phyloP scores from a whole-genome alignment of 2,888 invertebrate genomes.

The Drosophila helvetica region DNA sequence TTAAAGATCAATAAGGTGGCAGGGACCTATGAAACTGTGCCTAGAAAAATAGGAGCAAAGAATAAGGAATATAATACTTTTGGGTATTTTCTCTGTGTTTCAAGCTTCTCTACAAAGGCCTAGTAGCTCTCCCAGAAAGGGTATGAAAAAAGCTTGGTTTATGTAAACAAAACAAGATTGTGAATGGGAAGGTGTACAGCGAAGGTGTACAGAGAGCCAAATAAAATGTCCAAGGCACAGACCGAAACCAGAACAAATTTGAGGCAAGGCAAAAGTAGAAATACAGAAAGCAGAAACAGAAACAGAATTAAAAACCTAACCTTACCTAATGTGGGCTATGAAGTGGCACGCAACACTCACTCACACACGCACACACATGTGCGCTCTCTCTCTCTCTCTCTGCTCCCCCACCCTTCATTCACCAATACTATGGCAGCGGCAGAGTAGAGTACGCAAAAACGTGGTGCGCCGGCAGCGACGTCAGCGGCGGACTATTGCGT shows the following conservation, averaged over 20 bases:
- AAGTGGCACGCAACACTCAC: constrained; percentile 50
- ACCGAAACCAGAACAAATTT: constrained; percentile 39
- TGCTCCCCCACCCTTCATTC: constrained; percentile 2
- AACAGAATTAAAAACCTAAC: constrained; percentile 78
- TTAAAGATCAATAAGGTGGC: too few relatives aligned
- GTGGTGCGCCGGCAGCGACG: constrained; percentile 52
- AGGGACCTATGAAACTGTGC: too few relatives aligned
- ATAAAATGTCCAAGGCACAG: constrained; percentile 34
- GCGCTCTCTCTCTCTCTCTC: constrained; percentile 9
- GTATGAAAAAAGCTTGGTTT: constrained; percentile 44
- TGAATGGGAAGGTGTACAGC: constrained; percentile 16
- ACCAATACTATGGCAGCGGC: constrained; percentile 4
- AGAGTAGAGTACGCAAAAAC: constrained; percentile 56
- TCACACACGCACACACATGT: constrained; percentile 13
- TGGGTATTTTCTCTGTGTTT: not conserved
- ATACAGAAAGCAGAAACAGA: constrained; percentile 65
- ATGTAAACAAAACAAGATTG: constrained; percentile 66
- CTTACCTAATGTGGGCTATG: constrained; percentile 79
- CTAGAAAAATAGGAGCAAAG: too few relatives aligned
- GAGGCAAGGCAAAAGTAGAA: constrained; percentile 57
- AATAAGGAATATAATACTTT: not conserved
- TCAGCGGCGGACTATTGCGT: constrained; percentile 63
- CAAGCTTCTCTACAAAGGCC: not conserved
- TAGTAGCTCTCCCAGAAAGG: not conserved
- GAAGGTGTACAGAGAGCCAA: constrained; percentile 3